Base-by-base conservation (phyloP, 2,113 vertebrate genomes). In the Myotis lucifugus region DNA sequence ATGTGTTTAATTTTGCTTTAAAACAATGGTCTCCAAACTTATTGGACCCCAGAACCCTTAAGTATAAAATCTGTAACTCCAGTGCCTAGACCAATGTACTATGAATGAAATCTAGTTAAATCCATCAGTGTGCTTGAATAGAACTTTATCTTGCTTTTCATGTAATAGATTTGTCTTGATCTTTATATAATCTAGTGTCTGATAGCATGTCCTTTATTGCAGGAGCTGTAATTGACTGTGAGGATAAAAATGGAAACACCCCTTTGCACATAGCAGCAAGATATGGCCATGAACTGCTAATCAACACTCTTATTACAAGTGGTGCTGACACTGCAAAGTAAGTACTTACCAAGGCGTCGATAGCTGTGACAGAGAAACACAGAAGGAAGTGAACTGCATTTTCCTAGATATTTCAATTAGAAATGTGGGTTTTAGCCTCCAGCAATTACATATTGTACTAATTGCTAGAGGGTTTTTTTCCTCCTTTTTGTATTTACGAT, bases 181-280 rank as follows among this genome's bases (percentile, higher is more conserved):
- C 42, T 61, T 66, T 59, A 27, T 66, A 0, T 70, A 85, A 37
- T 73, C 8, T 37, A 32, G 2, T 69, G 17, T 76, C 69, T 95
- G 46, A 97, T 23, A 87, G 61, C 86, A 67, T 69, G 6, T 54
- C 83, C 90, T 93, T 77, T 95, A 34, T 94, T 95, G 0, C 87
- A 99, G 99, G 99, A 97, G 99, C 99, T 54, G 99, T 99, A 98
- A 99, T 99, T 54, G 99, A 99, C 98, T 99, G 99, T 98, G 99
- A 99, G 98, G 99, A 99, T 97, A 99, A 99, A 98, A 99, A 99
- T 86, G 99, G 99, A 96, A 99, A 99, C 95, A 99, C 99, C 29
- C 99, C 99, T 85, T 99, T 99, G 98, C 99, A 99, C 98, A 99
- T 99, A 97, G 99, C 99, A 50, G 99, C 99, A 74, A 99, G 99